Conservation (phyloP, 35 echinoderm and acorn worm species). For the Ophioderma brevispina region DNA sequence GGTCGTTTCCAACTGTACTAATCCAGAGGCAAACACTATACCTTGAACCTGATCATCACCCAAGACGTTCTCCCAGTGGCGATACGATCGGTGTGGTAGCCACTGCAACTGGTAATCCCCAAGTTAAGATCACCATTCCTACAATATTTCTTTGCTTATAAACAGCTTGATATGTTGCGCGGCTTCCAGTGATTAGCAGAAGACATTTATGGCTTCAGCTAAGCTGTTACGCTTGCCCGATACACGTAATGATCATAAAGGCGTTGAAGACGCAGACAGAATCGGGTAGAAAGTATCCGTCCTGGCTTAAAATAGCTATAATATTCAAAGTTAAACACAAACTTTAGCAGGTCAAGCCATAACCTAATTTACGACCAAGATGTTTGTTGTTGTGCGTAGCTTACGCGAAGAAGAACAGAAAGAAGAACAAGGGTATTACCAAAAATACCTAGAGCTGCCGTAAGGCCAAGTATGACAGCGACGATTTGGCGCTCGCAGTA, state of each 20-base stretch:
- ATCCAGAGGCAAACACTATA: not conserved
- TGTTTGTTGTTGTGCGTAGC: no score
- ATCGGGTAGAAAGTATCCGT: conserved; percentile 6
- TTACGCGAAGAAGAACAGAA: not conserved
- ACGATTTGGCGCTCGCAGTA: not conserved
- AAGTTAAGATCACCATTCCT: not conserved
- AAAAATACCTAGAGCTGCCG: not conserved
- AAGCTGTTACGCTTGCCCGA: conserved; percentile 45
- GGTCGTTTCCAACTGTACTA: no score
- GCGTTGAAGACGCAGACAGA: conserved; percentile 8
- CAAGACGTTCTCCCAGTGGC: conserved; percentile 20
- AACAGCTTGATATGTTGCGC: conserved; percentile 10
- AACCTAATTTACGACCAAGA: no score
- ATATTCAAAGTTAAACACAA: not conserved
- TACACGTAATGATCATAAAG: conserved; percentile 12
- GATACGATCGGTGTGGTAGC: not conserved
- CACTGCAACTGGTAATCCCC: conserved; percentile 25
- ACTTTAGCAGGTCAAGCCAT: no score
- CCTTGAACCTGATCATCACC: conserved; percentile 34
- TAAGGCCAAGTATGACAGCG: not conserved
- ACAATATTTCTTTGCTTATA: conserved; percentile 3
- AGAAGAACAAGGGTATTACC: not conserved
- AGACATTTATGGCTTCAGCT: conserved; percentile 29
- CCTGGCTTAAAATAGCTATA: conserved; percentile 10
- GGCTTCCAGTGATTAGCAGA: conserved; percentile 17